Conservation (phyloP, 2,888 invertebrate genomes). For the Norana najaformis region DNA sequence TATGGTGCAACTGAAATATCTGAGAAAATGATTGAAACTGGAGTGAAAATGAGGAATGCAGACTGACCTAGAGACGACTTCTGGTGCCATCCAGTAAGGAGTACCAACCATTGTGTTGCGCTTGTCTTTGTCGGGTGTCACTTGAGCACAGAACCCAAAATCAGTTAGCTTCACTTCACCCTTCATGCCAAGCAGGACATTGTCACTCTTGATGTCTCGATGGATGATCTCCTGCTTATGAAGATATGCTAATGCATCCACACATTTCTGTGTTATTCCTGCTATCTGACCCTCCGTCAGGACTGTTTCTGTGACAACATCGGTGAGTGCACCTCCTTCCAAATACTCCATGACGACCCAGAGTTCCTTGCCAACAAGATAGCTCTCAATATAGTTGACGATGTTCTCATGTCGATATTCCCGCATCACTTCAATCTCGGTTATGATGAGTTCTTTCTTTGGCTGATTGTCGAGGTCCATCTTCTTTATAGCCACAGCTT, state of each 20-base stretch:
- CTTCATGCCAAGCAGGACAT: conserved; percentile 94
- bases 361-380: conserved; percentile 75
- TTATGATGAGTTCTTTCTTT: conserved; percentile 98
- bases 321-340: conserved; percentile 95
- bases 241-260: conserved; percentile 96
- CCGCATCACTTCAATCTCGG: conserved; percentile 91
- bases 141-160: conserved; percentile 99
- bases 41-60: background rate
- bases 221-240: conserved; percentile 68
- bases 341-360: conserved; percentile 99
- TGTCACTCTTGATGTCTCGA: conserved; percentile 76
- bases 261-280: conserved; percentile 80
- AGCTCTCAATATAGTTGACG: conserved; percentile 98
- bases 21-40: background rate
- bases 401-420: conserved; percentile 99
- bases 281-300: conserved; percentile 99
- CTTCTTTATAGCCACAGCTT: conserved; percentile 99
- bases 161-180: conserved; percentile 97
- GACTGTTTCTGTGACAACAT: conserved; percentile 98
- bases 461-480: conserved; percentile 98
- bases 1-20: no score
- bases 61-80: conserved; percentile 60
- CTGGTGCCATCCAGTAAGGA: conserved; percentile 69
- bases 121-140: conserved; percentile 97
- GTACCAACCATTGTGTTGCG: conserved; percentile 99